Percentiles rank a stretch among this genome's conserved stretches.
phyloP scores from a whole-genome alignment of 2,113 vertebrate genomes.

The Octodon degus region DNA sequence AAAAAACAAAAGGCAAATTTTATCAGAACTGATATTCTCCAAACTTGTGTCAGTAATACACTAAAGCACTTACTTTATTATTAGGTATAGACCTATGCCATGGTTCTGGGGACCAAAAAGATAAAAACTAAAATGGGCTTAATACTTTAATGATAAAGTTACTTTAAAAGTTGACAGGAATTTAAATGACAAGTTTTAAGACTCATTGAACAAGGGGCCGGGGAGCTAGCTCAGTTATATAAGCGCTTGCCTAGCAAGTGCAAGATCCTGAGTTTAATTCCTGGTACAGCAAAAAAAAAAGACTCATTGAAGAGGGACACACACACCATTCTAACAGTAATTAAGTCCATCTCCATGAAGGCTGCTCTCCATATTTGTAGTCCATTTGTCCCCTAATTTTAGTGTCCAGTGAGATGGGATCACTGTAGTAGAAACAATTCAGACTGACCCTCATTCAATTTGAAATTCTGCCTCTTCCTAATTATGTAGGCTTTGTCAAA shows the following conservation, averaged over 20 bases:
- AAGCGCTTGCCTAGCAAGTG: too few species aligned
- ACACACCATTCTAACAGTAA: neutral
- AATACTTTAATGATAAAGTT: neutral
- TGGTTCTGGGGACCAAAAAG: neutral
- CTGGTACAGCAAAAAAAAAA: neutral
- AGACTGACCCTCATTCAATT: neutral
- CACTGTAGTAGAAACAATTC: neutral
- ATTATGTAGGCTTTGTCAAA: neutral
- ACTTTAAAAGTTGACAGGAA: neutral
- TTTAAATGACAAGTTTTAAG: constrained; percentile 3
- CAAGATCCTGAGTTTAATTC: too few species aligned
- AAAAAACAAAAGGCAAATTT: neutral
- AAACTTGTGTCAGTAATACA: neutral
- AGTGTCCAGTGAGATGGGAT: neutral
- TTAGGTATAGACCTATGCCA: neutral
- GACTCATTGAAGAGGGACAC: constrained; percentile 7
- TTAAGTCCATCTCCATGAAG: neutral
- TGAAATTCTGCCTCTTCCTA: neutral
- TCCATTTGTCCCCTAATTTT: neutral
- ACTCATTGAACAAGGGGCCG: neutral
- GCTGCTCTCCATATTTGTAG: neutral
- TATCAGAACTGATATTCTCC: neutral
- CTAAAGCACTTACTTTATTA: neutral
- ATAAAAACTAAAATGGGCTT: neutral
- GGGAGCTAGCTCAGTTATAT: too few species aligned